phyloP scores from a whole-genome alignment of 2,888 invertebrate genomes.

The Pocota personata region DNA sequence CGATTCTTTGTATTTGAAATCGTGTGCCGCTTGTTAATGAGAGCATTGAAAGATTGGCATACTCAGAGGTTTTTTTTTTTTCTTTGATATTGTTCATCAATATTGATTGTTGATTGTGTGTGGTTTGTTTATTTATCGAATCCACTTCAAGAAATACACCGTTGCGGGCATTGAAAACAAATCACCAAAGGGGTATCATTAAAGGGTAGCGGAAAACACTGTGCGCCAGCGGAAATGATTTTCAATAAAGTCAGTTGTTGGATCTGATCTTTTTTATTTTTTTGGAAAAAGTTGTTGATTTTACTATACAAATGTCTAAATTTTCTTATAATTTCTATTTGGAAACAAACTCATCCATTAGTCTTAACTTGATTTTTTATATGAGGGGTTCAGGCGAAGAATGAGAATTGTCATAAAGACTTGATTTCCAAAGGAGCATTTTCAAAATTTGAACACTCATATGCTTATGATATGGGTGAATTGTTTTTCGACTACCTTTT shows the following conservation, averaged over 20 bases:
- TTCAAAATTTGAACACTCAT: too few species aligned
- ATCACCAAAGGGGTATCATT: slow-evolving; percentile 27
- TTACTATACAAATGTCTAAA: too few species aligned
- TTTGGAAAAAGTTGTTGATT: neutral
- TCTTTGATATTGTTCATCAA: slow-evolving; percentile 61
- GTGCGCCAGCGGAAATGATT: neutral
- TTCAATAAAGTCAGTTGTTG: neutral
- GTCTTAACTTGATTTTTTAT: too few species aligned
- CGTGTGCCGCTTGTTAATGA: slow-evolving; percentile 52
- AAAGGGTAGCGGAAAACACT: neutral
- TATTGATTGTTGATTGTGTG: slow-evolving; percentile 57
- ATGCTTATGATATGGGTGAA: too few species aligned
- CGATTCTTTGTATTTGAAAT: slow-evolving; percentile 32
- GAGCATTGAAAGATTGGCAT: slow-evolving; percentile 64
- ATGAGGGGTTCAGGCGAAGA: too few species aligned
- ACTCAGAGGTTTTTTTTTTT: slow-evolving; percentile 27
- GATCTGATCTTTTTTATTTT: neutral
- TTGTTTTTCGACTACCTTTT: too few species aligned
- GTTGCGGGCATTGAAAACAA: slow-evolving; percentile 25
- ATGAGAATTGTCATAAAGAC: too few species aligned
- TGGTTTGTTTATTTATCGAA: slow-evolving; percentile 47
- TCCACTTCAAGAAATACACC: slow-evolving; percentile 14
- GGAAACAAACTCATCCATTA: too few species aligned
- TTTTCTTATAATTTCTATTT: too few species aligned
- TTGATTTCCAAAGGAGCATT: too few species aligned